phyloP scores from a whole-genome alignment of 2,888 invertebrate species.

The Barypeithes pellucidus region DNA sequence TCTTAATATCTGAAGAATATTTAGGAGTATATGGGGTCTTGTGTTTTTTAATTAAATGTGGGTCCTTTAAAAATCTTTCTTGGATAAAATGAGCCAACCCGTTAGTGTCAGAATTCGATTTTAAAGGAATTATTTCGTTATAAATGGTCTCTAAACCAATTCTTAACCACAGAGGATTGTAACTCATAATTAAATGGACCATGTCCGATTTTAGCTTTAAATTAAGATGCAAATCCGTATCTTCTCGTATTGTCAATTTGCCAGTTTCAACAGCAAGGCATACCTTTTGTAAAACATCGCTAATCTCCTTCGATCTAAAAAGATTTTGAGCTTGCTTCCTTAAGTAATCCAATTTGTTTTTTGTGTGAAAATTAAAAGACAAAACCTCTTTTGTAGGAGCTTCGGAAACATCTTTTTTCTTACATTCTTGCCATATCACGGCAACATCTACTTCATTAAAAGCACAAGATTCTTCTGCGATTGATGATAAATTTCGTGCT shows the following conservation, averaged over 20 bases:
- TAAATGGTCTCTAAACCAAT: slow-evolving; percentile 91
- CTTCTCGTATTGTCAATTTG: slow-evolving; percentile 82
- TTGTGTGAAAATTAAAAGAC: slow-evolving; percentile 78
- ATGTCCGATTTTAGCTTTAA: slow-evolving; percentile 86
- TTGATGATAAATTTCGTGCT: slow-evolving; percentile 55
- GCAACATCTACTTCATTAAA: slow-evolving; percentile 78
- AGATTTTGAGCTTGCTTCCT: slow-evolving; percentile 74
- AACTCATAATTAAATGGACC: slow-evolving; percentile 84
- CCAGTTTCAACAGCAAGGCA: slow-evolving; percentile 82
- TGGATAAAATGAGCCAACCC: slow-evolving; percentile 86
- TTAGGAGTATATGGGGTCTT: slow-evolving; percentile 78
- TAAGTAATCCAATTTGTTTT: slow-evolving; percentile 77
- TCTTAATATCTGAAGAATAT: slow-evolving; percentile 81
- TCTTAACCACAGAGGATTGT: slow-evolving; percentile 92
- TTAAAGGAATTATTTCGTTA: slow-evolving; percentile 81
- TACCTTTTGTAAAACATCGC: slow-evolving; percentile 80
- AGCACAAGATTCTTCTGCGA: slow-evolving; percentile 69
- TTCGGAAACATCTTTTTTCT: slow-evolving; percentile 76
- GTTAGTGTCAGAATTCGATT: slow-evolving; percentile 85
- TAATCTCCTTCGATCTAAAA: slow-evolving; percentile 62
- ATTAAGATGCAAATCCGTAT: slow-evolving; percentile 88
- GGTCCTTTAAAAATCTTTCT: slow-evolving; percentile 84
- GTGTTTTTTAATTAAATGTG: slow-evolving; percentile 75
- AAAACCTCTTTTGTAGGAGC: slow-evolving; percentile 83
- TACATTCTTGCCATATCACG: slow-evolving; percentile 83